These are phyloP conservation scores for Empis livida DNA, from an alignment of 2,888 invertebrate genomes.

Conservation along the genomic window DNA sequence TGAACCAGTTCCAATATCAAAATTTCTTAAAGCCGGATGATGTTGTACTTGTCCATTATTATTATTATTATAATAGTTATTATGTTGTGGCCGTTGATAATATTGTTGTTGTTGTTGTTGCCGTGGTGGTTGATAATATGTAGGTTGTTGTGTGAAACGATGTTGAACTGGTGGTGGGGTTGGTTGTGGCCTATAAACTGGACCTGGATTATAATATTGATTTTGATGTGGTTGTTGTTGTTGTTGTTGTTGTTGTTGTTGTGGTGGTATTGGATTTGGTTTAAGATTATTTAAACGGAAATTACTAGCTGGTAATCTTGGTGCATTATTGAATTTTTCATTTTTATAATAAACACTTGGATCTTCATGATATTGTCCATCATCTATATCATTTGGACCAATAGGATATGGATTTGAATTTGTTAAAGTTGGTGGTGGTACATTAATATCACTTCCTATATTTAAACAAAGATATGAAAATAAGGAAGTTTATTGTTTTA, in stretches of 20 bases:
- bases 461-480: too few species aligned
- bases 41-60: conserved; percentile 46
- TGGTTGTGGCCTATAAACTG: conserved; percentile 21
- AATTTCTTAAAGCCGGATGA: conserved; percentile 55
- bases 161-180: conserved; percentile 24
- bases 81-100: conserved; percentile 32
- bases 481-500: too few species aligned
- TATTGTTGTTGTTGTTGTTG: conserved; percentile 24
- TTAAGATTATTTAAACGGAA: conserved; percentile 30
- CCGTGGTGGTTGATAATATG: conserved; percentile 16
- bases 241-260: conserved; percentile 15
- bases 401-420: conserved; percentile 40
- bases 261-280: conserved; percentile 28
- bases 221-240: conserved; percentile 16
- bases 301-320: conserved; percentile 24
- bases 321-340: conserved; percentile 42
- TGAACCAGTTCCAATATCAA: conserved; percentile 61
- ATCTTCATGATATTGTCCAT: conserved; percentile 76
- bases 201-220: conserved; percentile 28
- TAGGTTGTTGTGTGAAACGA: conserved; percentile 17
- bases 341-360: conserved; percentile 65
- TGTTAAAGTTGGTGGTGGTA: conserved; percentile 64
- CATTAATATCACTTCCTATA: conserved; percentile 56
- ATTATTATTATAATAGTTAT: conserved; percentile 26
- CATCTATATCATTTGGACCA: conserved; percentile 54